These are phyloP conservation scores for Archaeoteleia sp. DNA, from an alignment of 2,888 invertebrate species.

Conservation along the genomic window DNA sequence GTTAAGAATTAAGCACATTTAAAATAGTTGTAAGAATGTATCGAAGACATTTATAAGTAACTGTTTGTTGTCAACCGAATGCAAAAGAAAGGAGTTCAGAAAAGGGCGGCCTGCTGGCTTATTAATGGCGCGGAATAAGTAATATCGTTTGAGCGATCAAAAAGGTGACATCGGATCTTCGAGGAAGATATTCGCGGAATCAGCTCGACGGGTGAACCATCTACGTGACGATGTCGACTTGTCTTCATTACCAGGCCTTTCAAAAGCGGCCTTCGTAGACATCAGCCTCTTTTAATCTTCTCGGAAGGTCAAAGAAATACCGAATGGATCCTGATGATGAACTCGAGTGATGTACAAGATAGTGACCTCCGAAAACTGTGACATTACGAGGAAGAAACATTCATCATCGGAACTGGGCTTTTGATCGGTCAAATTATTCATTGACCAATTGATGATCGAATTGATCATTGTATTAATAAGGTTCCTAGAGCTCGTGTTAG, in stretches of 20 bases:
- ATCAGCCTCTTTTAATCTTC: slow-evolving; percentile 38
- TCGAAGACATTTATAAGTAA: too few relatives aligned
- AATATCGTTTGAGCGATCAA: slow-evolving; percentile 51
- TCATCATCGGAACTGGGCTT: too few relatives aligned
- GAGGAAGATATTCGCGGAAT: slow-evolving; percentile 42
- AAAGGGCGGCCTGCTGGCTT: slow-evolving; percentile 21
- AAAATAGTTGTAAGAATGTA: too few relatives aligned
- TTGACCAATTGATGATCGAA: background rate
- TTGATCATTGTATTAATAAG: too few relatives aligned
- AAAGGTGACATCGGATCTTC: slow-evolving; percentile 41
- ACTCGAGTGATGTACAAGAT: too few relatives aligned
- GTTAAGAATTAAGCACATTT: too few relatives aligned
- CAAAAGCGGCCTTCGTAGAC: slow-evolving; percentile 2
- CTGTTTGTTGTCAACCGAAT: background rate
- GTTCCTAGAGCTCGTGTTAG: too few relatives aligned
- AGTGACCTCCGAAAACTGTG: background rate
- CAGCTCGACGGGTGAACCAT: slow-evolving; percentile 33
- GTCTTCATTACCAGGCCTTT: slow-evolving; percentile 49
- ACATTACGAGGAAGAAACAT: slow-evolving; percentile 4
- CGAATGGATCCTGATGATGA: background rate
- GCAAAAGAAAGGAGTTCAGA: background rate
- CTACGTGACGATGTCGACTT: slow-evolving; percentile 44
- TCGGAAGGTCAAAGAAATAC: slow-evolving; percentile 24
- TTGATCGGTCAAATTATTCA: background rate
- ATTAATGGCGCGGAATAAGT: slow-evolving; percentile 48